phyloP scores from a whole-genome alignment of 2,888 invertebrate species.

The Euplexia lucipara region DNA sequence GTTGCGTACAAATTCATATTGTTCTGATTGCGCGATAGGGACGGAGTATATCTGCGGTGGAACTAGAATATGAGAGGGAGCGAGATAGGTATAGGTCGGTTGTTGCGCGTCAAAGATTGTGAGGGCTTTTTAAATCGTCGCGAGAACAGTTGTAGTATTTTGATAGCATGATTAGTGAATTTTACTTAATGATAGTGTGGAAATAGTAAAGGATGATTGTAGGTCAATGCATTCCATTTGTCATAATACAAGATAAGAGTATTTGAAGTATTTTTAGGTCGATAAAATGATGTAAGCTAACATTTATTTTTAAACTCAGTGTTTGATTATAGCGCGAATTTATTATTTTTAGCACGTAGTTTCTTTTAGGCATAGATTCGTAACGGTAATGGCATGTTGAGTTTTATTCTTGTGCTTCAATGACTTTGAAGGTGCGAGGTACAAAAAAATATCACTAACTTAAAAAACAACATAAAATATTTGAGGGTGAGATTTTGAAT shows the following conservation, averaged over 20 bases:
- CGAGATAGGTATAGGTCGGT: slow-evolving; percentile 20
- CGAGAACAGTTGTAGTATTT: slow-evolving; percentile 32
- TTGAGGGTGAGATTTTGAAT: not conserved
- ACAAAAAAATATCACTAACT: no score
- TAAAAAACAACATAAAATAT: not conserved
- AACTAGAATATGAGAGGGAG: slow-evolving; percentile 12
- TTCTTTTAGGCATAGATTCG: not conserved
- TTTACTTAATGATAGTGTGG: slow-evolving; percentile 21
- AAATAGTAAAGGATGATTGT: slow-evolving; percentile 1
- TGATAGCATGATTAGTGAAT: slow-evolving; percentile 38
- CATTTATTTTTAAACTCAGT: slow-evolving; percentile 22
- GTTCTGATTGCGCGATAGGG: slow-evolving; percentile 42
- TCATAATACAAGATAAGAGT: slow-evolving; percentile 31
- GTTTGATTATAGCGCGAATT: slow-evolving; percentile 1
- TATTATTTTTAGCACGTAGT: slow-evolving; percentile 24
- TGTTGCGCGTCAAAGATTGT: not conserved
- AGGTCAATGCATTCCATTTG: slow-evolving; percentile 52
- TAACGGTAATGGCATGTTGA: not conserved
- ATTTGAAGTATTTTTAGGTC: slow-evolving; percentile 4
- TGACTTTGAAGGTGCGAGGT: no score
- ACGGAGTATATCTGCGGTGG: slow-evolving; percentile 5
- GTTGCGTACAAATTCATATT: slow-evolving; percentile 32
- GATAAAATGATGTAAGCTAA: slow-evolving; percentile 4
- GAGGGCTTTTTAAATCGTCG: slow-evolving; percentile 30
- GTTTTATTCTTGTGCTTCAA: not conserved